Conservation (phyloP, 2,888 invertebrate genomes). For the Platerodrilus igneus region DNA sequence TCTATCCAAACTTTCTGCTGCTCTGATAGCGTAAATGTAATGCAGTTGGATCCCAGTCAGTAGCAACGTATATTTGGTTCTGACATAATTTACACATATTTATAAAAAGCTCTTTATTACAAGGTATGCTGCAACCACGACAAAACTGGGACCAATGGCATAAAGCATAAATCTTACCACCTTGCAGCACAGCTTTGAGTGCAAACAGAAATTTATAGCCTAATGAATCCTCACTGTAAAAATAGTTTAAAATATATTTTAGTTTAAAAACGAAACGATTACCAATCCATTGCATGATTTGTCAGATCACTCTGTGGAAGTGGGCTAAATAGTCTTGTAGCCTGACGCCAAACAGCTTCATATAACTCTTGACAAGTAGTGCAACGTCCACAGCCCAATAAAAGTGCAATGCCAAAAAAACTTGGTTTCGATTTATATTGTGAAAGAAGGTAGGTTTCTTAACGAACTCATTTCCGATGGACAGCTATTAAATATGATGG, state of each 20-base stretch:
- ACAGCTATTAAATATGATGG: conserved; percentile 70
- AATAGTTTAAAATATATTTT: conserved; percentile 1
- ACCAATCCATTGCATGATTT: conserved; percentile 89
- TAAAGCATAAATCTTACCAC: conserved; percentile 68
- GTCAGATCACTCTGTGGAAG: conserved; percentile 69
- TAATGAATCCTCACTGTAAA: conserved; percentile 80
- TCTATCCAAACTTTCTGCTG: conserved; percentile 59
- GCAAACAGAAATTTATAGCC: conserved; percentile 91
- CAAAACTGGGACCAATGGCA: conserved; percentile 82
- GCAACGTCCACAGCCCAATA: conserved; percentile 64
- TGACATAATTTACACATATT: conserved; percentile 38
- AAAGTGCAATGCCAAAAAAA: conserved; percentile 78
- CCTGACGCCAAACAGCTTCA: conserved; percentile 79
- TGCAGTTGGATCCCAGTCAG: conserved; percentile 95
- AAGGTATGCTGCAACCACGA: conserved; percentile 78
- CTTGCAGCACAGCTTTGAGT: conserved; percentile 71
- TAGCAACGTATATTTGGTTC: conserved; percentile 59
- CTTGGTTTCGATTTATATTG: conserved; percentile 77
- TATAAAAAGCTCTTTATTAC: conserved; percentile 54
- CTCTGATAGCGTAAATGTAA: conserved; percentile 71
- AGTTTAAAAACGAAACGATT: conserved; percentile 33
- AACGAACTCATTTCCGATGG: conserved; percentile 79
- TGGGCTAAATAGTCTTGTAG: conserved; percentile 73
- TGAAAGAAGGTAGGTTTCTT: conserved; percentile 81
- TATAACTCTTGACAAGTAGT: conserved; percentile 73